A percentile compares a stretch with the other conserved stretches of the same genome.
phyloP scores from a whole-genome alignment of 30 jellyfish, hydroid and myxozoan species.

The Mastigias papua region DNA sequence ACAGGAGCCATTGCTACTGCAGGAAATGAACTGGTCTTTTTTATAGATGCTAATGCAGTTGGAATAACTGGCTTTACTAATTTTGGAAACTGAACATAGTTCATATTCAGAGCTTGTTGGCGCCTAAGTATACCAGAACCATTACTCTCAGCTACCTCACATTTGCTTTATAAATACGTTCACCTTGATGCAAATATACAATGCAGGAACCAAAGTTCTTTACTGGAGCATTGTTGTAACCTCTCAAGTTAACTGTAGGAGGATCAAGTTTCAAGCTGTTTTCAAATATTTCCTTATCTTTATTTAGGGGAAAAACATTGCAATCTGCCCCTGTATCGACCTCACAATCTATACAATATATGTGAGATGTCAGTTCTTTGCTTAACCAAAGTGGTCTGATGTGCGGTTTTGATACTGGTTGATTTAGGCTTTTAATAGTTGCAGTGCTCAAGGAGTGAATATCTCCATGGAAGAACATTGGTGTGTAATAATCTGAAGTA shows the following conservation, averaged over 20 bases:
- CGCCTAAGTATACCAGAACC: conserved; percentile 3
- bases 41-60: neutral
- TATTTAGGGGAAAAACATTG: neutral
- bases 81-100: neutral
- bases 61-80: neutral
- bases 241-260: neutral
- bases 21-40: conserved; percentile 7
- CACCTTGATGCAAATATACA: neutral
- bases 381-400: conserved; percentile 7
- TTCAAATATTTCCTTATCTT: neutral
- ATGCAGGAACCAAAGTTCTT: conserved; percentile 9
- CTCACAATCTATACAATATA: conserved; percentile 5
- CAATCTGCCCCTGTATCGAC: conserved; percentile 13
- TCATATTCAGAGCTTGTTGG: neutral
- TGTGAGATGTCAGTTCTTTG: neutral
- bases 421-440: conserved; percentile 6
- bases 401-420: conserved; percentile 11
- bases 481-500: neutral
- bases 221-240: conserved; percentile 2
- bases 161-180: conserved; percentile 1
- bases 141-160: conserved; percentile 6
- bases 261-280: conserved; percentile 5
- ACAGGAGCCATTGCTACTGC: conserved; percentile 22
- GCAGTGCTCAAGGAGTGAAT: conserved; percentile 4
- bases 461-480: conserved; percentile 8